These are phyloP conservation scores for Dolichomitus sp. DNA, from an alignment of 2,888 invertebrate species.

Conservation along the genomic window DNA sequence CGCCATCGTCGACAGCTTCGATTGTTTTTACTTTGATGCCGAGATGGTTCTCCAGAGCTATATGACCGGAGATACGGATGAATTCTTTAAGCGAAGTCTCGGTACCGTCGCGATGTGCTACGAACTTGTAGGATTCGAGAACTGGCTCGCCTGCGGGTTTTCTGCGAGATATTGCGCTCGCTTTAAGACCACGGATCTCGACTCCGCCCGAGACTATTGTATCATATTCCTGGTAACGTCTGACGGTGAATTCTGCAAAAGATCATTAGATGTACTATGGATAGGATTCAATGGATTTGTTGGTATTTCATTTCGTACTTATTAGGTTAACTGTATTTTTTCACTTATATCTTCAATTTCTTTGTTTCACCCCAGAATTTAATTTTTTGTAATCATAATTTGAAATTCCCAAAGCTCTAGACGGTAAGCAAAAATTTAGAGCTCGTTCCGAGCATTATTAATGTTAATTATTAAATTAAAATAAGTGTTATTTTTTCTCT, in stretches of 20 bases:
- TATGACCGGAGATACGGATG: conserved; percentile 84
- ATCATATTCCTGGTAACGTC: conserved; percentile 83
- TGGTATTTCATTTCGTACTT: not conserved
- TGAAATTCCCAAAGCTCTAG: too few relatives aligned
- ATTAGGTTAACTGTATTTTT: not conserved
- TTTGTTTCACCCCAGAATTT: too few relatives aligned
- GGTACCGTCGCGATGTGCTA: conserved; percentile 85
- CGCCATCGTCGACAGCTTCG: conserved; percentile 79
- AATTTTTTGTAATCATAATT: too few relatives aligned
- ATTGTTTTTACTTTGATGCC: conserved; percentile 80
- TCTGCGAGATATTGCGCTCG: conserved; percentile 87
- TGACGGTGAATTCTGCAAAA: conserved; percentile 83
- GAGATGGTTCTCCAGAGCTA: conserved; percentile 87
- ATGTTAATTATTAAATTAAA: too few relatives aligned
- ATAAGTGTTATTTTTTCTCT: too few relatives aligned
- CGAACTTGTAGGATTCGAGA: conserved; percentile 88
- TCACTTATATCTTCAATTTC: too few relatives aligned
- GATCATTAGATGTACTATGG: conserved; percentile 1
- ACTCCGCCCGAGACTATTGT: conserved; percentile 87
- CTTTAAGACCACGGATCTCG: conserved; percentile 88
- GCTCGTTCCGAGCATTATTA: too few relatives aligned
- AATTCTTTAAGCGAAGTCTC: conserved; percentile 76
- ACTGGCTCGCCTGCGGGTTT: conserved; percentile 87
- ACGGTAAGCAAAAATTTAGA: too few relatives aligned
- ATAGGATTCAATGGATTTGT: not conserved